These are phyloP conservation scores for Zaprionus capensis DNA, from an alignment of 1,140 invertebrate genomes.

Conservation along the genomic window DNA sequence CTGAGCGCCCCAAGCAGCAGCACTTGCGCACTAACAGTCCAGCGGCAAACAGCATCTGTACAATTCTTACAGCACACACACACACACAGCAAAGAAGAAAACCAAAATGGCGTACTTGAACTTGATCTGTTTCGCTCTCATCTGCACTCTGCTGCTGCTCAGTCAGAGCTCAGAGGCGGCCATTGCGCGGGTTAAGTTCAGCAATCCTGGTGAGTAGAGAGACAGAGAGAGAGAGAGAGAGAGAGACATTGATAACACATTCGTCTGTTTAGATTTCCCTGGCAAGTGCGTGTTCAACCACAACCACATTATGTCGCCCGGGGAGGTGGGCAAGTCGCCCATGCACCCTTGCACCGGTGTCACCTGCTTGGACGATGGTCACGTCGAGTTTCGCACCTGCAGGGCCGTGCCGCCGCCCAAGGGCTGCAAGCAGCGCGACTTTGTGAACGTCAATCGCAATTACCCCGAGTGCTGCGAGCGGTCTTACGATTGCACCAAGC, in stretches of 20 bases:
- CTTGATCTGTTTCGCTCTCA: conserved; percentile 26
- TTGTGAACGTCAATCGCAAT: conserved; percentile 71
- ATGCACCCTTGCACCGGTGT: conserved; percentile 68
- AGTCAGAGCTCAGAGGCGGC: conserved; percentile 45
- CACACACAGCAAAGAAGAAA: neutral
- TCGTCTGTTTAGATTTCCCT: conserved; percentile 50
- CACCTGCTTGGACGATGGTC: conserved; percentile 53
- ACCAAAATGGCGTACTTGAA: conserved; percentile 49
- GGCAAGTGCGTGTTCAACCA: conserved; percentile 69
- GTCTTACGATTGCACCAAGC: conserved; percentile 63
- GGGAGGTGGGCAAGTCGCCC: conserved; percentile 66
- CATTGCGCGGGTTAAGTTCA: conserved; percentile 49
- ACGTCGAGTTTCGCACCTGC: conserved; percentile 67
- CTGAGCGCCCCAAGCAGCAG: conserved; percentile 32
- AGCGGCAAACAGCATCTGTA: conserved; percentile 26
- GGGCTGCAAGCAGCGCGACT: conserved; percentile 79
- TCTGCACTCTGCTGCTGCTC: conserved; percentile 29
- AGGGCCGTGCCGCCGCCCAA: conserved; percentile 61
- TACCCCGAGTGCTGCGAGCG: conserved; percentile 76
- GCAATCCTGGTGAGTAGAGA: conserved; percentile 66
- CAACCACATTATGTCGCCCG: conserved; percentile 62
- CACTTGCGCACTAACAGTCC: conserved; percentile 55
- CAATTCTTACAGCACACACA: neutral
- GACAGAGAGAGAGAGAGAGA: no score
- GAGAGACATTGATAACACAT: neutral